These are phyloP conservation scores for Arion vulgaris DNA, from an alignment of 1,140 invertebrate genomes.

Conservation along the genomic window DNA sequence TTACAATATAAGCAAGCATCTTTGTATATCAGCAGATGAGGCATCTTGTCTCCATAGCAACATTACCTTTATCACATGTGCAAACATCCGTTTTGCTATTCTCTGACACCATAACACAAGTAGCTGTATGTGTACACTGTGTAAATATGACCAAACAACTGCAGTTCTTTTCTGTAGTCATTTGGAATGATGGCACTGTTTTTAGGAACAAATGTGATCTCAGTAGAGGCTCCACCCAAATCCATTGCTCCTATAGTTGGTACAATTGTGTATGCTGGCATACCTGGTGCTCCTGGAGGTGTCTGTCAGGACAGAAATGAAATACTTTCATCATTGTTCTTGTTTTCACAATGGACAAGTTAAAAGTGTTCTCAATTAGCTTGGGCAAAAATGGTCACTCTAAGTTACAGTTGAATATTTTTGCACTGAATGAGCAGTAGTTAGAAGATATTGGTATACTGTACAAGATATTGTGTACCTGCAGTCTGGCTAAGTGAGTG, in stretches of 20 bases:
- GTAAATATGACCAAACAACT: constrained; percentile 72
- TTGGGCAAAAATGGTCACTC: no score
- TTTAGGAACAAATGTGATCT: constrained; percentile 73
- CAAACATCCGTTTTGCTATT: constrained; percentile 58
- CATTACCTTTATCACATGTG: constrained; percentile 8
- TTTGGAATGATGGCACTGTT: constrained; percentile 32
- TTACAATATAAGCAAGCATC: constrained; percentile 43
- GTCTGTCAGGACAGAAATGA: constrained; percentile 32
- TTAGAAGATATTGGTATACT: no score
- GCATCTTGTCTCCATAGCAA: no score
- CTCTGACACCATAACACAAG: constrained; percentile 75
- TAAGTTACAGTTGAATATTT: no score
- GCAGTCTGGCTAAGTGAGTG: no score
- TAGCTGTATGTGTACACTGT: constrained; percentile 74
- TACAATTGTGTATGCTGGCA: constrained; percentile 25
- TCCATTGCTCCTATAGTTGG: constrained; percentile 73
- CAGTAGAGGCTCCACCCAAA: constrained; percentile 76
- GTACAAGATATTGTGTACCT: no score
- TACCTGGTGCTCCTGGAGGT: constrained; percentile 9
- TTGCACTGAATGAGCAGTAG: no score
- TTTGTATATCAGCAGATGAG: no score
- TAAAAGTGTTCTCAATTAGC: no score
- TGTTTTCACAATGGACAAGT: no score
- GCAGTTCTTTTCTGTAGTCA: constrained; percentile 51
- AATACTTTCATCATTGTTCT: no score